Percentiles rank a stretch among this genome's conserved stretches.
phyloP scores from a whole-genome alignment of 2,888 invertebrate genomes.

The Nipponacmea schrenckii region DNA sequence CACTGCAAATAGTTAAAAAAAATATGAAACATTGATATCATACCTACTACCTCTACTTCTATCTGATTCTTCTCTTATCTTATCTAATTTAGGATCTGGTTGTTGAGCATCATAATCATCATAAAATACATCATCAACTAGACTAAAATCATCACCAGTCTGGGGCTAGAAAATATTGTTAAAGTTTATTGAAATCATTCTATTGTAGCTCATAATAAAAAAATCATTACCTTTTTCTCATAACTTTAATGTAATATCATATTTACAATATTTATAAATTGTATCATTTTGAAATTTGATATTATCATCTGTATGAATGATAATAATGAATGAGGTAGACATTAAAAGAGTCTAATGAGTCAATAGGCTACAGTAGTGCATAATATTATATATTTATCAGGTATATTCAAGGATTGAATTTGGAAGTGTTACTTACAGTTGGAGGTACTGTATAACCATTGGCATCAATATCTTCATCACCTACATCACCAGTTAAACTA shows the following conservation, averaged over 20 bases:
- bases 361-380: too few relatives aligned
- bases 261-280: too few relatives aligned
- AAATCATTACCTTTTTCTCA: too few relatives aligned
- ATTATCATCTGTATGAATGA: too few relatives aligned
- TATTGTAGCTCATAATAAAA: too few relatives aligned
- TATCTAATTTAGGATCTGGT: conserved; percentile 37
- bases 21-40: not conserved
- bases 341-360: too few relatives aligned
- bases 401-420: too few relatives aligned
- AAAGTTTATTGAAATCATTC: not conserved
- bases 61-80: conserved; percentile 42
- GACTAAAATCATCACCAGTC: conserved; percentile 51
- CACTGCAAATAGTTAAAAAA: too few relatives aligned
- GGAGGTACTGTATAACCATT: not conserved
- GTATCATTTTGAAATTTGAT: too few relatives aligned
- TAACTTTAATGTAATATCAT: too few relatives aligned
- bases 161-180: conserved; percentile 24
- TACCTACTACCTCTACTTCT: not conserved
- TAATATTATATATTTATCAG: too few relatives aligned
- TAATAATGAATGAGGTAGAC: too few relatives aligned
- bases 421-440: not conserved
- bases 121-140: conserved; percentile 61
- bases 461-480: conserved; percentile 14
- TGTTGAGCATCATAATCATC: conserved; percentile 47
- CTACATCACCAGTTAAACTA: conserved; percentile 46